These are phyloP conservation scores for Cynodonichthys magdalenae DNA, from an alignment of 2,797 vertebrate species.

Conservation along the genomic window DNA sequence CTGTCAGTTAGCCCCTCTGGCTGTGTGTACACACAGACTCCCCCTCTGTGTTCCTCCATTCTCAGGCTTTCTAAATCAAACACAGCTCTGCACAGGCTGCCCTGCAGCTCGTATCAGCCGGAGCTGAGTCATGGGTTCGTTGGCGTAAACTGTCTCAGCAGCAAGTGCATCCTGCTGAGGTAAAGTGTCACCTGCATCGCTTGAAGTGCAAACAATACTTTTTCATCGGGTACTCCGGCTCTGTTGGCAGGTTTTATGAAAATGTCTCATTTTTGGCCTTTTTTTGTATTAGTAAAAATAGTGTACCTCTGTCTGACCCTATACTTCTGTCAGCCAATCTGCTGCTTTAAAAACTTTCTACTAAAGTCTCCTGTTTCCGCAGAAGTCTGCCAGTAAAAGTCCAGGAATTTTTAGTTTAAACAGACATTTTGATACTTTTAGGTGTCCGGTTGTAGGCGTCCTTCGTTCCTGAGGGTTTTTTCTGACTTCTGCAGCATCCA, in stretches of 20 bases:
- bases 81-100: background rate
- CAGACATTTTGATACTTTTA: background rate
- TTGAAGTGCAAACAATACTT: too few species aligned
- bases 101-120: background rate
- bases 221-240: background rate
- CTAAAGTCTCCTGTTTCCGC: background rate
- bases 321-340: background rate
- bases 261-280: background rate
- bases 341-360: background rate
- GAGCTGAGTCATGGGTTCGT: slow-evolving; percentile 3
- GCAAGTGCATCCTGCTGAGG: background rate
- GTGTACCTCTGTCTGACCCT: too few species aligned
- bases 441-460: too few species aligned
- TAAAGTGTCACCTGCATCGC: background rate
- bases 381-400: background rate
- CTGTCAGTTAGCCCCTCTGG: slow-evolving; percentile 1
- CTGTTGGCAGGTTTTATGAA: background rate
- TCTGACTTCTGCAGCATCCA: too few species aligned
- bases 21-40: background rate
- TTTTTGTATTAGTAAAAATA: background rate
- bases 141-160: background rate
- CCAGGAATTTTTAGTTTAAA: background rate
- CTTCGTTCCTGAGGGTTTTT: too few species aligned
- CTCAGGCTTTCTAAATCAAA: background rate
- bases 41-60: background rate